Conservation (phyloP, 2,113 vertebrate species). For the Antennarius striatus region DNA sequence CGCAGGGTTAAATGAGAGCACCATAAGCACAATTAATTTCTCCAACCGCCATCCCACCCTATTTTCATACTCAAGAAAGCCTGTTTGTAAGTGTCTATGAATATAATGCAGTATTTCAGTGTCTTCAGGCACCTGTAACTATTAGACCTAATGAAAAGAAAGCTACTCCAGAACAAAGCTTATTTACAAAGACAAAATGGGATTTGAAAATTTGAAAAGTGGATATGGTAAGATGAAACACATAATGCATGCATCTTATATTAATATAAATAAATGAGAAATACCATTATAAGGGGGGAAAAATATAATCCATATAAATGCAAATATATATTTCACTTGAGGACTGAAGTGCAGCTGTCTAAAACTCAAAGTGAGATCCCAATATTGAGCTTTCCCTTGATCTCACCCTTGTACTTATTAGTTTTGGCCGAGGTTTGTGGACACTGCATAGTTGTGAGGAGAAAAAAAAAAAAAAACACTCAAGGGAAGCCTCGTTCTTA, state of each 20-base stretch:
- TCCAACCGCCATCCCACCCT: slow-evolving; percentile 42
- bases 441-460: slow-evolving; percentile 4
- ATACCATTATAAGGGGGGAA: slow-evolving; percentile 7
- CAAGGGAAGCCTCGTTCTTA: slow-evolving; percentile 47
- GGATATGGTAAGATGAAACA: slow-evolving; percentile 40
- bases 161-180: slow-evolving; percentile 40
- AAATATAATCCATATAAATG: slow-evolving; percentile 22
- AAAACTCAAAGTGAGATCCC: slow-evolving; percentile 27
- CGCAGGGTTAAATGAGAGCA: slow-evolving; percentile 30
- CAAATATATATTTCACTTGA: slow-evolving; percentile 34
- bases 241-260: slow-evolving; percentile 35
- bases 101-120: slow-evolving; percentile 51
- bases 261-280: slow-evolving; percentile 4
- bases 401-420: slow-evolving; percentile 24
- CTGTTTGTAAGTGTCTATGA: slow-evolving; percentile 43
- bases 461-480: slow-evolving; percentile 29
- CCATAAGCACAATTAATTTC: slow-evolving; percentile 52
- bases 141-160: slow-evolving; percentile 56
- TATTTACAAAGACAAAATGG: slow-evolving; percentile 45
- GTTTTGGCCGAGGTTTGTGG: slow-evolving; percentile 17
- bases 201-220: slow-evolving; percentile 46
- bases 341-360: slow-evolving; percentile 17
- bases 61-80: slow-evolving; percentile 63
- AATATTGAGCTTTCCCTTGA: slow-evolving; percentile 28
- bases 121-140: slow-evolving; percentile 38